phyloP scores from a whole-genome alignment of 2,797 vertebrate genomes.

The Crenichthys baileyi region DNA sequence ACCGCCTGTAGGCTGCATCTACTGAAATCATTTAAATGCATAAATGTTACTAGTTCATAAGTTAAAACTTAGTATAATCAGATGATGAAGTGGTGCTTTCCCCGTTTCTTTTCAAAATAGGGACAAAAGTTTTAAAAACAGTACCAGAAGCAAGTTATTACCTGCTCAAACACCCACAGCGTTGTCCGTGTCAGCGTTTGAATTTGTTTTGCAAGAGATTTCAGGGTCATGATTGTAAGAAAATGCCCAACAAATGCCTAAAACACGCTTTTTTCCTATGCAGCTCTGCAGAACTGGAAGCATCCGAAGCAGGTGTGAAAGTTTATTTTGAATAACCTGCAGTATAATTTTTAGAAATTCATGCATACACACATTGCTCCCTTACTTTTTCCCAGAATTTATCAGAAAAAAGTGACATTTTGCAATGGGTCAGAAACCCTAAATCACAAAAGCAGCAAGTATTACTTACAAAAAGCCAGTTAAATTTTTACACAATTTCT shows the following conservation, averaged over 20 bases:
- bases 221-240: constrained; percentile 35
- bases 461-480: not conserved
- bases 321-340: constrained; percentile 21
- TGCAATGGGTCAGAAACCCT: constrained; percentile 18
- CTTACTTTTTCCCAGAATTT: constrained; percentile 24
- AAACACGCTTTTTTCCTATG: constrained; percentile 19
- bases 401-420: not conserved
- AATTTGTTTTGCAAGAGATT: constrained; percentile 67
- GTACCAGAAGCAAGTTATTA: not conserved
- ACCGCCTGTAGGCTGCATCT: too few species aligned
- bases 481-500: not conserved
- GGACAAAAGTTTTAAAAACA: not conserved
- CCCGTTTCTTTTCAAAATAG: not conserved
- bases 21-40: too few species aligned
- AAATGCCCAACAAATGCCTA: constrained; percentile 57
- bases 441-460: not conserved
- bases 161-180: constrained; percentile 7
- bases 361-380: constrained; percentile 36
- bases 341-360: not conserved
- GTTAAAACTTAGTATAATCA: not conserved
- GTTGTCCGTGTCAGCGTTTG: constrained; percentile 52
- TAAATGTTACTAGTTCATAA: not conserved
- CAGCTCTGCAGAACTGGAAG: constrained; percentile 18
- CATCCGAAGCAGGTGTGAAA: constrained; percentile 20
- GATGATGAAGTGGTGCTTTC: not conserved